phyloP scores from a whole-genome alignment of 2,113 vertebrate species.

The Neolamprologus devosi region DNA sequence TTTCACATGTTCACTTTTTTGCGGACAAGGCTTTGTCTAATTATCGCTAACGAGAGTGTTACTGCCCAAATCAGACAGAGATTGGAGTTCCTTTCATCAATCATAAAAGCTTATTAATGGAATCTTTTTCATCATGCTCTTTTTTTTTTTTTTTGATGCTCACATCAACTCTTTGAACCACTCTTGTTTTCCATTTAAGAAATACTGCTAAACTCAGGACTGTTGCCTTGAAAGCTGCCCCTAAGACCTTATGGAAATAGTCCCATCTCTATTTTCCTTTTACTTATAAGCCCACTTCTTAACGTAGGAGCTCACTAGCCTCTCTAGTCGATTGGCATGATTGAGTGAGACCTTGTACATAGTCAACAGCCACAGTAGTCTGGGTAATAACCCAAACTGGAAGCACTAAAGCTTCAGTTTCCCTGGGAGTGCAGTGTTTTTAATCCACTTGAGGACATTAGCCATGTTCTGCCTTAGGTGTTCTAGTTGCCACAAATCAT shows the following conservation, averaged over 20 bases:
- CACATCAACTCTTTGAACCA: not conserved
- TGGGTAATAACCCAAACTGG: not conserved
- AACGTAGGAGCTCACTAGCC: no score
- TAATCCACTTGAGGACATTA: no score
- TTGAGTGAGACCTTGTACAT: not conserved
- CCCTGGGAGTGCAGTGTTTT: no score
- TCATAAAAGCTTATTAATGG: not conserved
- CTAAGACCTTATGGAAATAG: not conserved
- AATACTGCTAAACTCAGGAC: not conserved
- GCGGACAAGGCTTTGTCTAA: not conserved
- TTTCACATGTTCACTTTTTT: not conserved
- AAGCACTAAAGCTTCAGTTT: not conserved
- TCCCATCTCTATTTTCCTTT: no score
- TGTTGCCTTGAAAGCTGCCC: rapidly evolving
- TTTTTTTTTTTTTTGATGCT: not conserved
- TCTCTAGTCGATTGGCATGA: not conserved
- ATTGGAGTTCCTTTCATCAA: not conserved
- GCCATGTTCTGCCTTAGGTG: no score
- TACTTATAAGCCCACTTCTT: no score
- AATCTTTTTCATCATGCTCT: not conserved
- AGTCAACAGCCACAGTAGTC: not conserved
- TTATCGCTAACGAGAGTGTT: not conserved
- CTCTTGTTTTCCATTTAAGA: not conserved
- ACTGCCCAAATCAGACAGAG: not conserved
- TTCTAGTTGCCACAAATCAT: no score